Evolutionary conservation across 2,888 invertebrate species (phyloP), one percentile per base, ranked within the genome.

Genomic region (Schrankia costaestrigalis): DNA sequence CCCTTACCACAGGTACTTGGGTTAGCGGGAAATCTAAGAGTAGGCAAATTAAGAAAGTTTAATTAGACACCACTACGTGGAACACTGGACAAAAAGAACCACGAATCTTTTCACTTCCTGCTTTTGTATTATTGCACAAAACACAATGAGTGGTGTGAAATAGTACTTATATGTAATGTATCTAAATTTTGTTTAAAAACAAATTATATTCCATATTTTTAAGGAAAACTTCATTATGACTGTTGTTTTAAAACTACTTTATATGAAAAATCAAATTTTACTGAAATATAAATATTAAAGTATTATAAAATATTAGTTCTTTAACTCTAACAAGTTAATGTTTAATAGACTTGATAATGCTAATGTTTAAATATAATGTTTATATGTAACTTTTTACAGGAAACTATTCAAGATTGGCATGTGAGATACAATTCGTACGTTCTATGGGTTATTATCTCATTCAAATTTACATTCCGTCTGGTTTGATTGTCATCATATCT

Each of bases 401-500:
- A 91, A 97, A 97, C 90, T 98, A 98, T 89, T 97, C 97, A 63
- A 93, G 97, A 65, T 89, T 98, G 91, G 95, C 96, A 64, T 97
- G 97, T 87, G 96, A 96, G 90, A 97, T 98, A 81, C 97, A 97
- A 89, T 97, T 98, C 89, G 97, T 97, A 64, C 93, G 98, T 59
- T 97, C 97, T 70, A 97, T 98, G 96, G 98, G 98, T 77, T 98
- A 98, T 92, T 98, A 98, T 91, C 91, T 97, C 83, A 98, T 98
- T 89, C 97, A 97, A 91, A 97, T 97, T 89, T 97, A 97, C 90
- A 97, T 97, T 89, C 97, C 97, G 71, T 97, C 97, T 86, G 95
- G 96, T 78, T 92, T 97, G 87, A 97, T 97, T 84, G 97, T 97
- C 81, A 96, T 97, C 86, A 97, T 97, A 89, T 97, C 96, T 66